Evolutionary conservation across 1,140 invertebrate genomes (phyloP), one percentile per base, ranked within the genome.

Genomic region (Aphis craccivora): DNA sequence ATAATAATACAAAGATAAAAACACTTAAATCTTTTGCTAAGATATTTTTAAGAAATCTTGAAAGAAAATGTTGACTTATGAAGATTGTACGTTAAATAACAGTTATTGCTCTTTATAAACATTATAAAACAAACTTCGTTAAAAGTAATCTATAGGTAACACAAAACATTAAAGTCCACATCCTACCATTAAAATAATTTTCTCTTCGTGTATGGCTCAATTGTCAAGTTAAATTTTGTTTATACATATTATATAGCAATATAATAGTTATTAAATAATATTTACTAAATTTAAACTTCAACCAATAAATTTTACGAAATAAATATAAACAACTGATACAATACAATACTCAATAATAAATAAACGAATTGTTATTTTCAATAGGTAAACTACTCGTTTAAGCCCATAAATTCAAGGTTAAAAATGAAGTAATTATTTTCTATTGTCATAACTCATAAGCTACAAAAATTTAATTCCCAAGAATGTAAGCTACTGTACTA

Each of bases 361-460:
- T 11, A 67, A n/a, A n/a, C 4, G 4, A 14, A 76, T 76, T 18
- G 18, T 18, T n/a, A 76, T 18, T 14, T 76, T 76, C n/a, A n/a
- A 76, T 76, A n/a, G 60, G 60, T 76, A 76, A 76, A n/a, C 30
- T 18, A 51, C 1, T 40, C 37, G 37, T 40, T 40, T 76, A 76
- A 76, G 30, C n/a, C n/a, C 11, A n/a, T 88, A 37, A 51, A 51
- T 88, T 35, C 18, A 88, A 35, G 20, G 86, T 48, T 88, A 51
- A 35, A 87, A 88, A 88, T 88, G 48, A 88, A 51, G 7, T 51
- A 88, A 88, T 88, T 88, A 88, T 51, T 88, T 88, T 51, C 18
- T 88, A 51, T 35, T 51, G 14, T 40, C 37, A 40, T 40, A 40
- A 40, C 37, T 40, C n/a, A 35, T 14, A 5, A 8, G 84, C 84